These are phyloP conservation scores for Pyrrhia umbra DNA, from an alignment of 2,888 invertebrate species.

Conservation along the genomic window DNA sequence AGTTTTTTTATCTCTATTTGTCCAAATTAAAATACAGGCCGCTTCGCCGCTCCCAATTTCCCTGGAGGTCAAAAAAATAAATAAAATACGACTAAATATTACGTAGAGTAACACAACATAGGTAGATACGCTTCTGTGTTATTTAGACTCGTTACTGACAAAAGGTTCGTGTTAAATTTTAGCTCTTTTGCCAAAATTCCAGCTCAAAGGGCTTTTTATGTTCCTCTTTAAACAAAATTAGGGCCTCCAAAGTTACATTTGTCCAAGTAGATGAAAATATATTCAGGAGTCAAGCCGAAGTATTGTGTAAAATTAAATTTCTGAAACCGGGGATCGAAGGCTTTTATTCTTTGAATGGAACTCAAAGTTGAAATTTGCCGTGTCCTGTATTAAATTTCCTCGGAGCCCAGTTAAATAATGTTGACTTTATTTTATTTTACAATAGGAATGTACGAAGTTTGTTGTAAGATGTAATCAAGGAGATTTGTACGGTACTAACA, in stretches of 20 bases:
- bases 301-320: conserved; percentile 61
- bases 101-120: conserved; percentile 24
- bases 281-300: conserved; percentile 45
- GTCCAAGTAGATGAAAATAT: conserved; percentile 61
- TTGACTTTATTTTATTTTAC: conserved; percentile 46
- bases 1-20: conserved; percentile 27
- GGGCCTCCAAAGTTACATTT: conserved; percentile 54
- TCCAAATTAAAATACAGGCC: conserved; percentile 46
- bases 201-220: conserved; percentile 53
- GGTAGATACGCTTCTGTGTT: conserved; percentile 30
- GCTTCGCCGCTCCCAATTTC: conserved; percentile 41
- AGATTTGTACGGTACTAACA: no score
- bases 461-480: neutral
- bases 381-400: conserved; percentile 53
- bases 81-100: conserved; percentile 40
- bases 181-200: conserved; percentile 43
- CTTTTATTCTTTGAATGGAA: conserved; percentile 51
- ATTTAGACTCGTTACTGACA: conserved; percentile 43
- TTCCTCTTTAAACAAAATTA: conserved; percentile 56
- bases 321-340: conserved; percentile 48
- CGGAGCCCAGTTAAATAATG: conserved; percentile 22
- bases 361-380: conserved; percentile 48
- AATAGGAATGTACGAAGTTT: conserved; percentile 9
- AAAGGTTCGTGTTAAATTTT: conserved; percentile 35
- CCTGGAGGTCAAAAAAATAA: conserved; percentile 47